Conservation (phyloP, 2,888 invertebrate genomes). For the Aspidiotus destructor region DNA sequence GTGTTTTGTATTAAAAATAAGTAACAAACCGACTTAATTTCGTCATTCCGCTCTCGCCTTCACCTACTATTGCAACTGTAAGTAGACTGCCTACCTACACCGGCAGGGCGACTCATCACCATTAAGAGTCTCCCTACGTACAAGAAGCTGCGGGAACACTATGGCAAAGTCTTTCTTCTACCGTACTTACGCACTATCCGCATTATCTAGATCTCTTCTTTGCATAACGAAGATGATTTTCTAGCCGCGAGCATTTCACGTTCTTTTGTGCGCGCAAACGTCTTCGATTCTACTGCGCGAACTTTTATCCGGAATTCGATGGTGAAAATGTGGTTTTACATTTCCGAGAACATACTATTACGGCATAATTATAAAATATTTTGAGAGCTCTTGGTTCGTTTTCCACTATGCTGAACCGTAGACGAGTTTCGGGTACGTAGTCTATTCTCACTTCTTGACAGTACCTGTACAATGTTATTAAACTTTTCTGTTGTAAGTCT, state of each 20-base stretch:
- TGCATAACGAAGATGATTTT: conserved; percentile 7
- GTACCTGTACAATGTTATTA: too few species aligned
- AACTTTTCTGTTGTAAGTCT: too few species aligned
- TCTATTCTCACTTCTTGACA: too few species aligned
- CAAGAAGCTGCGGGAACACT: too few species aligned
- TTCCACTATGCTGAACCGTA: too few species aligned
- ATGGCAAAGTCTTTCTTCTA: too few species aligned
- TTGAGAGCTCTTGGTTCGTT: not conserved
- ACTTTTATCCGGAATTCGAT: too few species aligned
- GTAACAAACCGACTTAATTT: conserved; percentile 2
- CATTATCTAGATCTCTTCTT: conserved; percentile 17
- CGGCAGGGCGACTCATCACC: not conserved
- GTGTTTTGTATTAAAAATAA: too few species aligned
- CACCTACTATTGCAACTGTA: conserved; percentile 22
- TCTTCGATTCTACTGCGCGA: not conserved
- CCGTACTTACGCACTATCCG: conserved; percentile 13
- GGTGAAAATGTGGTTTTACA: conserved; percentile 17
- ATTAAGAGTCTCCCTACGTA: too few species aligned
- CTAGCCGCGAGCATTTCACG: not conserved
- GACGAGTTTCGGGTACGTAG: too few species aligned
- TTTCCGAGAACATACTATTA: conserved; percentile 14
- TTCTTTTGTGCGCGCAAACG: not conserved
- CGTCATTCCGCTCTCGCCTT: conserved; percentile 25
- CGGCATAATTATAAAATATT: conserved; percentile 19
- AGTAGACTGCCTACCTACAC: not conserved